Conservation (phyloP, 2,113 vertebrate species). For the Dinomys branickii region DNA sequence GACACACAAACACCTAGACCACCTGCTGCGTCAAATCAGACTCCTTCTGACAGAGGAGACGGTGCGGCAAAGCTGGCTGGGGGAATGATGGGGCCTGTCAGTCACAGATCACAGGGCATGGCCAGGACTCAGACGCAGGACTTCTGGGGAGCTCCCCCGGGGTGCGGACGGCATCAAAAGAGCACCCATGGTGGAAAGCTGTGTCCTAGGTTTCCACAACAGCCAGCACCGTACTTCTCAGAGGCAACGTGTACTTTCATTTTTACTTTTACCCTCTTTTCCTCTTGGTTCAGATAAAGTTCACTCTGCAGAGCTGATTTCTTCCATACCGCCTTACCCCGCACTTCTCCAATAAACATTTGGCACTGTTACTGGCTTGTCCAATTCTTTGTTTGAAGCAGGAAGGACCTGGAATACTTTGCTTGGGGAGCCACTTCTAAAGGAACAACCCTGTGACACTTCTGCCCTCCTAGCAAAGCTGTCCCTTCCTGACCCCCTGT, state of each 20-base stretch:
- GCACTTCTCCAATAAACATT: not conserved
- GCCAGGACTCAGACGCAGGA: not conserved
- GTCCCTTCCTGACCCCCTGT: not conserved
- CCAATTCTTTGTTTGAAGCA: not conserved
- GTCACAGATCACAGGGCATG: not conserved
- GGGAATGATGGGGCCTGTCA: not conserved
- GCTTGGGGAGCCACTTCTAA: not conserved
- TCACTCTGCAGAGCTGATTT: not conserved
- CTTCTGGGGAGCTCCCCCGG: not conserved
- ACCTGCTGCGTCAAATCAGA: too few relatives aligned
- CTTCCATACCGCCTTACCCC: not conserved
- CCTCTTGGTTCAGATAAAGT: not conserved
- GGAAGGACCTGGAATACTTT: not conserved
- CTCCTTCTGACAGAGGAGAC: not conserved
- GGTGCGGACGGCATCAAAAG: not conserved
- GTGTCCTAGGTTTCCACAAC: not conserved
- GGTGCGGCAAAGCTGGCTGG: not conserved
- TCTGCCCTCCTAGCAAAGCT: not conserved
- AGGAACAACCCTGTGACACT: not conserved
- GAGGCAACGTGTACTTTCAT: not conserved
- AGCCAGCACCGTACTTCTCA: not conserved
- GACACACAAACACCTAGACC: fast-evolving
- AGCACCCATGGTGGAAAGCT: not conserved
- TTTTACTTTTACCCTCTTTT: not conserved
- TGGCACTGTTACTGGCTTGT: not conserved